Base-by-base conservation (phyloP, 2,888 invertebrate species). In the Lycaena phlaeas region DNA sequence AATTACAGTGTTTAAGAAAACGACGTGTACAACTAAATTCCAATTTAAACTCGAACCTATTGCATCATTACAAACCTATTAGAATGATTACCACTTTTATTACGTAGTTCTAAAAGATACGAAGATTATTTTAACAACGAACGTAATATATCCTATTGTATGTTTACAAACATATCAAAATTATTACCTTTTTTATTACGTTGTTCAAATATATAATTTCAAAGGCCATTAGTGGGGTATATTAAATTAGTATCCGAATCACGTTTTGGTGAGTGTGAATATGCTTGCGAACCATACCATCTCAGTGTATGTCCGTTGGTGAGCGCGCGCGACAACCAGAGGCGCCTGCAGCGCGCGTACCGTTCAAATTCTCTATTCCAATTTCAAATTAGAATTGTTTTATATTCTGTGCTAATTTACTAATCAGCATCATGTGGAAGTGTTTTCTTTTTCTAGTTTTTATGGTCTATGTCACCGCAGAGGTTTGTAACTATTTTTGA, bases 221-320 rank as follows among this genome's bases (percentile, higher is more conserved):
- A 48, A 55, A 22, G 15, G 12, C 25, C 5, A 34, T 31, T 64
- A 77, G 73, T 70, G 73, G 71, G 77, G 76, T 66, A 56, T 49
- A 45, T 51, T 52, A 55, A 60, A 59, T 34, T 14, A 12, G 22
- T 60, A 65, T 58, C 61, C 65, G 64, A 72, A 75, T 67, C 72
- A 69, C 68, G 71, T 68, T 52, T 30, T 51, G 61, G 53, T 52
- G 60, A 60, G 60, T 56, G 46, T 43, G 48, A 51, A 52, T 44
- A 50, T 46, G 55, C 44, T 47, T 52, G 51, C 61, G 40, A 43
- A 26, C 34, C 41, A 42, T 40, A 40, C 44, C 65, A 68, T 70
- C 72, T 76, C 77, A 77, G 78, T 77, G 64, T 68, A 67, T 59
- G 68, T 61, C 56, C 56, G 64, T 53, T 59, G 52, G 64, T 59